Evolutionary conservation across 2,797 vertebrate genomes (phyloP), one percentile per base, ranked within the genome.

Genomic region (Pithecia hirsuta): DNA sequence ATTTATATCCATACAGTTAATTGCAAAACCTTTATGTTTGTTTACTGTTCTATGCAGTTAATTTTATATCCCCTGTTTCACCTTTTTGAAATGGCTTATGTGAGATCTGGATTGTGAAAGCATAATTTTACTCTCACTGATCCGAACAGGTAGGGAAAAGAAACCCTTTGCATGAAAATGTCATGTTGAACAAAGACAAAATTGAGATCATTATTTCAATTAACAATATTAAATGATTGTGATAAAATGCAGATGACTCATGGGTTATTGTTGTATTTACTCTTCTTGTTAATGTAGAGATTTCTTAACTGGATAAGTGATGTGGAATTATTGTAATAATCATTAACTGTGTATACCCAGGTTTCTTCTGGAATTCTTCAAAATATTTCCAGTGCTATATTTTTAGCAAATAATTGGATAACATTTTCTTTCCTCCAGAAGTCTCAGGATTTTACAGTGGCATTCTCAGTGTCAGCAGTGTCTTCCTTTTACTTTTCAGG

Each of bases 381-480:
- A 88, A 55, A 55, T 22, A 55, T 55, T 91, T 30, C 33, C 17
- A 10, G n/a, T 79, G 78, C 59, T 97, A 41, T 92, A 96, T 98
- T 97, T 96, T 97, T 81, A 96, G 90, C 74, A 96, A 94, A 97
- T 97, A 97, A 97, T 95, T 96, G 78, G 91, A 41, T 97, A 96
- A 96, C 95, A 92, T 74, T 88, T 96, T 90, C 46, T 85, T 92
- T 72, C 50, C 39, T 89, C 67, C 41, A 79, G 67, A 97, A 24
- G 10, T 80, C 86, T 95, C 79, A 28, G 78, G 41, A 96, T 88
- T 92, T 97, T 90, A 39, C 50, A 82, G 14, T 93, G 93, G 95
- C 39, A 87, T 96, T 94, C 91, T 59, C 83, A 84, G 13, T 95
- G 89, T 97, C 93, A 97, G 64, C 86, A 76, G 48, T 41, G 48